A percentile compares a stretch with the other conserved stretches of the same genome.
These are phyloP conservation scores for Hemicrepidius hirtus DNA, from an alignment of 2,888 invertebrate genomes.

Conservation along the genomic window DNA sequence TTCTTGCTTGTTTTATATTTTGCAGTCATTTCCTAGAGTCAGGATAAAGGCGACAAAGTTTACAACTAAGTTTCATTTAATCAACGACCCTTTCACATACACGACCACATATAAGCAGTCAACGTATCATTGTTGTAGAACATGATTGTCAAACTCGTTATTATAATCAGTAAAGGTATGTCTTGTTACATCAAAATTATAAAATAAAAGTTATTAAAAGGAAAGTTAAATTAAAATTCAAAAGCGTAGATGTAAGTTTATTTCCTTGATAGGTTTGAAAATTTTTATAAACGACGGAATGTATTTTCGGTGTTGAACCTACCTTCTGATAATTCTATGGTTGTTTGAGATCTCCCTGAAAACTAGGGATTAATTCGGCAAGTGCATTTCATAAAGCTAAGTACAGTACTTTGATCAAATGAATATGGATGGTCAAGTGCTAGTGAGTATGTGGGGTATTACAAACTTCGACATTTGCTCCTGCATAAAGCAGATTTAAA, in stretches of 20 bases:
- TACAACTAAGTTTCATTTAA: constrained; percentile 18
- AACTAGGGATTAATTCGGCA: constrained; percentile 1
- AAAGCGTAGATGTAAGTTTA: too few species aligned
- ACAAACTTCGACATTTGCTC: constrained; percentile 33
- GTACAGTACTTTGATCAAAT: constrained; percentile 20
- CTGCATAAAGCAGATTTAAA: constrained; percentile 30
- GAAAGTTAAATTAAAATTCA: too few species aligned
- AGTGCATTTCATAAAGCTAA: constrained; percentile 22
- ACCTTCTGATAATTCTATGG: neutral
- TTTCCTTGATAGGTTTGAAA: too few species aligned
- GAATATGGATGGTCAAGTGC: constrained; percentile 30
- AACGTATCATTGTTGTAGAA: constrained; percentile 2
- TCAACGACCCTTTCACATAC: neutral
- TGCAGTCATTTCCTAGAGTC: neutral
- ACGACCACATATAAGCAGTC: constrained; percentile 6
- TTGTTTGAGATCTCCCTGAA: neutral
- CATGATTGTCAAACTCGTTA: constrained; percentile 11
- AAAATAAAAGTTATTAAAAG: too few species aligned
- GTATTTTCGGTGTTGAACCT: neutral
- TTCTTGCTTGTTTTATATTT: too few species aligned
- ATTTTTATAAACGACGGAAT: too few species aligned
- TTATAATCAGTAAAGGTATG: neutral
- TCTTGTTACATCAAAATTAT: too few species aligned
- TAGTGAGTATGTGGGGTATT: constrained; percentile 10
- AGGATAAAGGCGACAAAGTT: neutral